Conservation (phyloP, 2,888 invertebrate species). For the Yponomeuta cagnagella region DNA sequence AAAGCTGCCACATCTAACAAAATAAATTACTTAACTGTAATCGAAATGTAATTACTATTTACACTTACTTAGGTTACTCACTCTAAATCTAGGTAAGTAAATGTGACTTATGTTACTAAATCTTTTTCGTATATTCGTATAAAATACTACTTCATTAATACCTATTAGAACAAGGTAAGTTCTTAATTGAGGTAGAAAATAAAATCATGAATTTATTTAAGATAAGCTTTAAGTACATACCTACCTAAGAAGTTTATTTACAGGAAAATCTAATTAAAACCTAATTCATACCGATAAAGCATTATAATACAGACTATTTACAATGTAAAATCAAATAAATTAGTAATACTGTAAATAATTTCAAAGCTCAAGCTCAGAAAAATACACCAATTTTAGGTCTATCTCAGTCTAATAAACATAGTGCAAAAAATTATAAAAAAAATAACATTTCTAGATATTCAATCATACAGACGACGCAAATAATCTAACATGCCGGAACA, state of each 20-base stretch:
- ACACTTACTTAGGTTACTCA: conserved; percentile 21
- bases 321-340: conserved; percentile 58
- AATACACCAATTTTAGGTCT: conserved; percentile 7
- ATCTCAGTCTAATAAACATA: conserved; percentile 16
- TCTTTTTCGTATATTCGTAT: conserved; percentile 6
- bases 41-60: conserved; percentile 14
- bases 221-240: conserved; percentile 16
- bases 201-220: conserved; percentile 32
- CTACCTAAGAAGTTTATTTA: conserved; percentile 30
- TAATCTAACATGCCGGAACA: too few species aligned
- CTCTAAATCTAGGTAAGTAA: background rate
- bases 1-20: conserved; percentile 66
- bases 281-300: conserved; percentile 38
- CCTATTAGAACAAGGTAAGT: conserved; percentile 28
- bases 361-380: conserved; percentile 51
- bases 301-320: conserved; percentile 61
- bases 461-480: too few species aligned
- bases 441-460: conserved; percentile 12
- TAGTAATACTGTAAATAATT: conserved; percentile 73
- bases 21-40: conserved; percentile 55
- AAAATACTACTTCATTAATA: background rate
- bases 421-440: conserved; percentile 19
- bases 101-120: background rate
- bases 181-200: conserved; percentile 68
- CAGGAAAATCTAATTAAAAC: conserved; percentile 15